Evolutionary conservation across 2,113 vertebrate species (phyloP).

Genomic region (Dolichallabes microphthalmus): DNA sequence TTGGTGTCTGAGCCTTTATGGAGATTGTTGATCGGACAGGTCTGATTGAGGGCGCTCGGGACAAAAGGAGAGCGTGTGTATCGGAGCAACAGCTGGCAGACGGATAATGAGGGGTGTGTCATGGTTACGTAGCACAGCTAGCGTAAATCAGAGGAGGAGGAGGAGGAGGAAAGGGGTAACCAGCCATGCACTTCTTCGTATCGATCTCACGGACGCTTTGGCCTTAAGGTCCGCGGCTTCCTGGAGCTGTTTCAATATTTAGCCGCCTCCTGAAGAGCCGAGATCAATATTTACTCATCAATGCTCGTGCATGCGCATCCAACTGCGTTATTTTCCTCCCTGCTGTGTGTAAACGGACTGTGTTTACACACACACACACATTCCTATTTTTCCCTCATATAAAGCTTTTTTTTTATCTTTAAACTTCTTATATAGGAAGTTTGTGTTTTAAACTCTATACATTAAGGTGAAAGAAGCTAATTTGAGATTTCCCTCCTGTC

Average conservation of each 20-base stretch:
- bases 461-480: slow-evolving; percentile 26
- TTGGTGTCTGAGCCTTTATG: slow-evolving; percentile 19
- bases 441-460: slow-evolving; percentile 14
- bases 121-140: slow-evolving; percentile 13
- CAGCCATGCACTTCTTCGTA: slow-evolving; percentile 1
- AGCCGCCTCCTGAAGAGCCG: slow-evolving; percentile 5
- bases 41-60: slow-evolving; percentile 38
- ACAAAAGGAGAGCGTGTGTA: slow-evolving; percentile 36
- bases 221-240: slow-evolving; percentile 34
- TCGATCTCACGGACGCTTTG: slow-evolving; percentile 34
- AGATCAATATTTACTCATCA: slow-evolving; percentile 40
- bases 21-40: slow-evolving; percentile 29
- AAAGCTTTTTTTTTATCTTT: not conserved
- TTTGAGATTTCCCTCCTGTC: slow-evolving; percentile 40
- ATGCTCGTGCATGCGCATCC: slow-evolving; percentile 22
- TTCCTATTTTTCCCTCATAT: not conserved
- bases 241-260: slow-evolving; percentile 40
- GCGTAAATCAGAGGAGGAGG: slow-evolving; percentile 35
- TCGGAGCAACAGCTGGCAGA: slow-evolving; percentile 41
- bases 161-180: not conserved
- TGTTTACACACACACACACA: not conserved
- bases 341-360: slow-evolving; percentile 12
- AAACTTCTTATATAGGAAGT: not conserved
- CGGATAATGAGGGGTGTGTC: slow-evolving; percentile 37
- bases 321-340: slow-evolving; percentile 4